These are phyloP conservation scores for Melinaea menophilus DNA, from an alignment of 2,888 invertebrate species.

Conservation along the genomic window DNA sequence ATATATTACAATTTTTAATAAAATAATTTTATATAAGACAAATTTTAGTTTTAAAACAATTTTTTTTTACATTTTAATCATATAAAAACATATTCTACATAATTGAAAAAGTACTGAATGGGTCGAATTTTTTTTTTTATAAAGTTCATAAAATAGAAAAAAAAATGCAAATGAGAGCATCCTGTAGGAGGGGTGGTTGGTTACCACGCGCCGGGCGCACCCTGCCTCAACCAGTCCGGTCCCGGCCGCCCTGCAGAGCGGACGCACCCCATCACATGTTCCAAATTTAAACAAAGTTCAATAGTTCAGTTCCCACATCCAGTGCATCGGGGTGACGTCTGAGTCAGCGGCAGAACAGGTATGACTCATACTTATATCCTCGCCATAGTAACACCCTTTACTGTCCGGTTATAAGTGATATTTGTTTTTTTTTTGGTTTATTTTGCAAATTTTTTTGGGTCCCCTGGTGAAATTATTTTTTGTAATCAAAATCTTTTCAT, in stretches of 20 bases:
- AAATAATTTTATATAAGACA: too few relatives aligned
- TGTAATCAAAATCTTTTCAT: too few relatives aligned
- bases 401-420: constrained; percentile 25
- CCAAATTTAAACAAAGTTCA: constrained; percentile 25
- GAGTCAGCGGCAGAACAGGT: constrained; percentile 71
- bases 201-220: constrained; percentile 64
- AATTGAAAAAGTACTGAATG: too few relatives aligned
- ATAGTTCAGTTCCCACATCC: constrained; percentile 20
- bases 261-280: constrained; percentile 65
- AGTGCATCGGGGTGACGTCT: constrained; percentile 61
- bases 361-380: constrained; percentile 58
- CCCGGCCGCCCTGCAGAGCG: constrained; percentile 64
- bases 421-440: constrained; percentile 11
- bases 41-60: background rate
- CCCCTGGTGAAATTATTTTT: too few relatives aligned
- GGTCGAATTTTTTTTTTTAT: too few relatives aligned
- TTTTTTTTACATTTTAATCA: background rate
- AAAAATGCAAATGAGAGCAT: constrained; percentile 33
- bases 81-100: too few relatives aligned
- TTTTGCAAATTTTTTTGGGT: background rate
- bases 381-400: constrained; percentile 72
- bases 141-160: background rate
- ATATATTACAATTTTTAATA: too few relatives aligned
- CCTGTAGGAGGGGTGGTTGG: constrained; percentile 54
- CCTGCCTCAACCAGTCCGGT: constrained; percentile 62